Base-by-base conservation (phyloP, 2,888 invertebrate genomes). In the Campoplex nolae region DNA sequence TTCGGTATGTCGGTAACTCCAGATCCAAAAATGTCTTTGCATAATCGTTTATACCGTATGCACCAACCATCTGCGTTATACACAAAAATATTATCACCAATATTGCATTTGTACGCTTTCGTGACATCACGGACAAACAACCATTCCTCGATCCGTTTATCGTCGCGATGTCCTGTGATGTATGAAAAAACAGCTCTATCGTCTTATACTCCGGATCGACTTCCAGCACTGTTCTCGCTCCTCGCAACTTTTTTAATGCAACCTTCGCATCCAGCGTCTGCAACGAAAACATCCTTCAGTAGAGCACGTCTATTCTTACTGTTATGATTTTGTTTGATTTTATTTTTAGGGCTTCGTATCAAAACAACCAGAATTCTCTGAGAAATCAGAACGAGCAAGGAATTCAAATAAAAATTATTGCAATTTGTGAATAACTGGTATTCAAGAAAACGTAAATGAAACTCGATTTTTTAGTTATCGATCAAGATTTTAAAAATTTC, bases 261-360 rank as follows among this genome's bases (percentile, higher is more conserved):
- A 89, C 58, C 74, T 91, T 91, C 8, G 90, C 88, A 2, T 90
- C 84, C 13, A 91, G 51, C 3, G 88, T 88, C 91, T 91, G 82
- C 1, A 85, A 83, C 23, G 35, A 67, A n/a, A 48, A 54, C 38
- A 54, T 68, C 18, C 11, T 45, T 2, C 2, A 45, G 11, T 45
- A 11, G 13, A 45, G 45, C 11, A 9, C 11, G 9, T 45, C 9
- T 11, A 45, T 45, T 13, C 13, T 42, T 42, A 42, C 9, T 45
- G 45, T 11, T 13, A 45, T 45, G 11, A 2, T 11, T 45, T 13
- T 13, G 2, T 45, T 45, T 3, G 13, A 2, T 13, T 45, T 45
- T 11, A 2, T 13, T 8, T 42, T 42, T 13, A 45, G 45, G 45
- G 13, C 13, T 13, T 45, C 3, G 2, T 13, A 45, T 45, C 3